Base-by-base conservation (phyloP, 2,797 vertebrate genomes). In the Triplophysa bombifrons region DNA sequence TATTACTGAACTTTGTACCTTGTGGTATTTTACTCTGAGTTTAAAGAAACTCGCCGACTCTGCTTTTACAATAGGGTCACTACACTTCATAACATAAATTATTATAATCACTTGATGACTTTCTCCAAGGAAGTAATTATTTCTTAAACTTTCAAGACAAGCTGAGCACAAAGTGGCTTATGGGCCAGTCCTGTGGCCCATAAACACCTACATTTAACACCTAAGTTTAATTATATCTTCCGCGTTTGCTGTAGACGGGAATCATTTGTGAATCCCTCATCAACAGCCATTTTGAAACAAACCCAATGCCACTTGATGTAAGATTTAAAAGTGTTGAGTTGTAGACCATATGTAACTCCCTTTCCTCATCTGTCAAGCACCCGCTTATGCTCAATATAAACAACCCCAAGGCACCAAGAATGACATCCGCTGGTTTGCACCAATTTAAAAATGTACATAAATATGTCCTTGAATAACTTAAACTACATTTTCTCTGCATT, bases 181-280 rank as follows among this genome's bases (percentile, higher is more conserved):
- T 2, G 1, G 17, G 3, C 19, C 30, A 71, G 56, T 20, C 53
- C 50, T n/a, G 30, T 44, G 55, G 27, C 41, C 3, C 41, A 50
- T 25, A 60, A 77, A 70, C 55, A 70, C 55, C 30, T 76, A n/a
- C 41, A 66, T 76, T 44, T 66, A 67, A 51, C 51, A 30, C 19
- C 53, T 55, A n/a, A n/a, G 41, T 70, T 78, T 77, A 77, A 77
- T 58, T 66, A 48, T 48, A 20, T 60, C 75, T 50, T n/a, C 34
- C 25, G 20, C 10, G 41, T 75, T 67, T 77, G 17, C 25, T 60
- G 41, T 20, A 69, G 25, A 60, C 20, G 17, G 69, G 69, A 41
- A 77, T 60, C 12, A 60, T 77, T 34, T 38, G 3, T 27, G 56
- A 67, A 11, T 27, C 30, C 11, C 67, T 60, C 6, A 7, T 30